A percentile compares a stretch with the other conserved stretches of the same genome.
Conservation (phyloP, 2,113 vertebrate genomes). For the Echinops telfairi region DNA sequence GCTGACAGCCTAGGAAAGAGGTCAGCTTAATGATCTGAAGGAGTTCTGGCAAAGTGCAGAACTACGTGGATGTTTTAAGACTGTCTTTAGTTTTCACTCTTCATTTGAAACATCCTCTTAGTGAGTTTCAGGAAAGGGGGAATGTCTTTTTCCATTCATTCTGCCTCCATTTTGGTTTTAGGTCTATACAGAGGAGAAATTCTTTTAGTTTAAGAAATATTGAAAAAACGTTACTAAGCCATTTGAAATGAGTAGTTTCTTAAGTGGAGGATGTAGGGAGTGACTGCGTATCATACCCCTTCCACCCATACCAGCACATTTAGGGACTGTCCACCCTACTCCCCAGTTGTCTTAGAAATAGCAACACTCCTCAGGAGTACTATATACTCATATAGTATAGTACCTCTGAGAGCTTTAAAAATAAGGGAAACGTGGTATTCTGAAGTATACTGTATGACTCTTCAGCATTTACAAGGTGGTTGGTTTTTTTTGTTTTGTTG, state of each 20-base stretch:
- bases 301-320: background rate
- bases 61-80: background rate
- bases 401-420: background rate
- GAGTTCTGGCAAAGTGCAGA: background rate
- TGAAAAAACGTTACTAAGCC: background rate
- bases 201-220: background rate
- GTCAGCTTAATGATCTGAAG: background rate
- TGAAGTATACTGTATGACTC: background rate
- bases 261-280: background rate
- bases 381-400: background rate
- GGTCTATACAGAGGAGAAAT: constrained; percentile 1
- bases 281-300: background rate
- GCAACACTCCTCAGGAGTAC: too few relatives aligned
- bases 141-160: background rate
- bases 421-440: too few relatives aligned
- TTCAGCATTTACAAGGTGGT: background rate
- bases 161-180: constrained; percentile 33
- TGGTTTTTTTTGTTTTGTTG: background rate
- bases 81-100: constrained; percentile 19
- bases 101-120: constrained; percentile 4
- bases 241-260: background rate
- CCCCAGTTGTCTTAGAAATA: constrained; percentile 15
- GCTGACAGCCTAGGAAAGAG: background rate
- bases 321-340: background rate
- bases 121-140: constrained; percentile 32